Evolutionary conservation across 53 echinoderm and acorn worm species (phyloP).

Genomic region (Henricia sp.): DNA sequence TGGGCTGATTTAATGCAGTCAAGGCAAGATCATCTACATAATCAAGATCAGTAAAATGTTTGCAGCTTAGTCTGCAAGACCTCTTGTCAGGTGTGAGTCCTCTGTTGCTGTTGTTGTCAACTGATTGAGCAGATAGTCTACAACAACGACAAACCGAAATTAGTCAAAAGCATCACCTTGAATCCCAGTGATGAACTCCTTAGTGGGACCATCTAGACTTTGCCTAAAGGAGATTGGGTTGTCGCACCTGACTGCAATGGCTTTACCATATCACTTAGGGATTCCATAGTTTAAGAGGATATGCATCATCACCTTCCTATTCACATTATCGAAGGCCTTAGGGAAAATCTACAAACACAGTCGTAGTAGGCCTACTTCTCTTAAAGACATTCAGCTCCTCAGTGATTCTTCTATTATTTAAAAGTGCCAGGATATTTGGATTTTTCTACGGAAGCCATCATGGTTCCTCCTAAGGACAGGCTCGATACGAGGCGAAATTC

Average conservation of each 20-base stretch:
- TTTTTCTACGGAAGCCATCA: slow-evolving; percentile 8
- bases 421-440: slow-evolving; percentile 18
- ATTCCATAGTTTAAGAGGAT: neutral
- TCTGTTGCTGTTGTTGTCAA: neutral
- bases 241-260: slow-evolving; percentile 47
- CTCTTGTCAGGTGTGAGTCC: neutral
- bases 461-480: slow-evolving; percentile 19
- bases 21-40: slow-evolving; percentile 13
- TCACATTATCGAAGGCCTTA: slow-evolving; percentile 28
- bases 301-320: slow-evolving; percentile 30
- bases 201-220: slow-evolving; percentile 19
- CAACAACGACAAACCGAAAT: slow-evolving; percentile 25
- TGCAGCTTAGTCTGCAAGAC: neutral
- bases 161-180: slow-evolving; percentile 25
- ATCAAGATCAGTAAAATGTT: neutral
- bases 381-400: slow-evolving; percentile 13
- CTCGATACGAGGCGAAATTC: no score
- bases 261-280: neutral
- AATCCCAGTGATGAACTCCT: slow-evolving; percentile 34
- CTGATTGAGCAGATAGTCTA: slow-evolving; percentile 9
- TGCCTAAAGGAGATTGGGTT: slow-evolving; percentile 7
- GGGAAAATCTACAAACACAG: slow-evolving; percentile 31
- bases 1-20: slow-evolving; percentile 6
- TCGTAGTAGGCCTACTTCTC: neutral
- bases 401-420: slow-evolving; percentile 21